Percentiles rank a stretch among this genome's conserved stretches.
These are phyloP conservation scores for Drosophila macrospina DNA, from an alignment of 2,888 invertebrate genomes.

Conservation along the genomic window DNA sequence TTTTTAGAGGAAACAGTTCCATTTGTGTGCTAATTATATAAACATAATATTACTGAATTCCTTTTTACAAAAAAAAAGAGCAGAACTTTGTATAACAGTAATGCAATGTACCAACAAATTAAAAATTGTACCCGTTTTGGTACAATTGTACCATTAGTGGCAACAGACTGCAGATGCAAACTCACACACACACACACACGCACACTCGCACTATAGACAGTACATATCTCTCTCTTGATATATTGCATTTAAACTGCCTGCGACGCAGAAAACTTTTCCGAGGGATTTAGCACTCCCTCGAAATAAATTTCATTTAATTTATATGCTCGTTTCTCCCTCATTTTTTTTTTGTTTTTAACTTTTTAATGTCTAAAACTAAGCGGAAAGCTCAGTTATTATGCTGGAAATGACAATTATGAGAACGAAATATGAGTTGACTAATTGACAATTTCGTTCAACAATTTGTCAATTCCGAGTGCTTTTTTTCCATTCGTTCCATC, in stretches of 20 bases:
- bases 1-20: no score
- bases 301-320: constrained; percentile 52
- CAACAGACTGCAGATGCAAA: constrained; percentile 37
- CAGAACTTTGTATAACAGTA: no score
- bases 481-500: constrained; percentile 6
- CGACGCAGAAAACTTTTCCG: constrained; percentile 37
- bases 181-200: constrained; percentile 20
- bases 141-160: no score
- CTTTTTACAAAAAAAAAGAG: no score
- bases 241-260: constrained; percentile 68
- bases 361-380: constrained; percentile 31
- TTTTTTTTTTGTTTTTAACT: constrained; percentile 9
- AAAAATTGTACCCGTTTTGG: no score
- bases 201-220: constrained; percentile 8
- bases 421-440: constrained; percentile 12
- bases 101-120: no score
- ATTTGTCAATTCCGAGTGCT: neutral
- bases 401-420: constrained; percentile 9
- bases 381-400: constrained; percentile 2
- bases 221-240: constrained; percentile 51
- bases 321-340: constrained; percentile 15
- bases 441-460: constrained; percentile 9
- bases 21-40: no score
- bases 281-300: constrained; percentile 29
- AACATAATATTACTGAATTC: no score